phyloP scores from a whole-genome alignment of 2,888 invertebrate species.

The Aphidius colemani region DNA sequence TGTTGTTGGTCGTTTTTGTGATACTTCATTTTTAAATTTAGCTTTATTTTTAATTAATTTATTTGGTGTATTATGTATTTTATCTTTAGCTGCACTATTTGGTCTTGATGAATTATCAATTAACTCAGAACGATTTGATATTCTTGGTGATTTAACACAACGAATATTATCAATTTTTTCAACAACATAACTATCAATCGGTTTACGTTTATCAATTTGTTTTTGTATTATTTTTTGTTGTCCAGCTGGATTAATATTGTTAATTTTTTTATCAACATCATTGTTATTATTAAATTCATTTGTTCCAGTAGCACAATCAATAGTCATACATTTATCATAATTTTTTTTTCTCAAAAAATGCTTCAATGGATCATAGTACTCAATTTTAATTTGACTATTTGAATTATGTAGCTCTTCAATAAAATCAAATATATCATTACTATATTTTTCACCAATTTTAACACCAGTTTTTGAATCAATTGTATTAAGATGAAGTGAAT shows the following conservation, averaged over 20 bases:
- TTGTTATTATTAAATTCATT: conserved; percentile 18
- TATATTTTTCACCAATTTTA: conserved; percentile 34
- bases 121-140: not conserved
- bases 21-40: not conserved
- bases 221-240: not conserved
- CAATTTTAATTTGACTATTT: not conserved
- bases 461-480: conserved; percentile 30
- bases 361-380: conserved; percentile 44
- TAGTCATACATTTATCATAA: conserved; percentile 33
- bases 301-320: conserved; percentile 41
- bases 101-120: not conserved
- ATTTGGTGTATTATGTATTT: too few species aligned
- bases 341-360: conserved; percentile 43
- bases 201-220: not conserved
- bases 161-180: not conserved
- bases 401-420: conserved; percentile 37
- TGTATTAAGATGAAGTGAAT: conserved; percentile 50
- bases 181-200: not conserved
- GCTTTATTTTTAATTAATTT: too few species aligned
- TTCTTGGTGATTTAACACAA: not conserved
- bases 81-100: not conserved
- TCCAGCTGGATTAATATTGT: not conserved
- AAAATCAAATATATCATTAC: conserved; percentile 45
- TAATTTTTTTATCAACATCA: conserved; percentile 26
- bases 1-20: not conserved